Percentiles rank a stretch among this genome's conserved stretches.
Evolutionary conservation across 2,113 vertebrate species (phyloP).

Genomic region (Lophochroa leadbeateri): DNA sequence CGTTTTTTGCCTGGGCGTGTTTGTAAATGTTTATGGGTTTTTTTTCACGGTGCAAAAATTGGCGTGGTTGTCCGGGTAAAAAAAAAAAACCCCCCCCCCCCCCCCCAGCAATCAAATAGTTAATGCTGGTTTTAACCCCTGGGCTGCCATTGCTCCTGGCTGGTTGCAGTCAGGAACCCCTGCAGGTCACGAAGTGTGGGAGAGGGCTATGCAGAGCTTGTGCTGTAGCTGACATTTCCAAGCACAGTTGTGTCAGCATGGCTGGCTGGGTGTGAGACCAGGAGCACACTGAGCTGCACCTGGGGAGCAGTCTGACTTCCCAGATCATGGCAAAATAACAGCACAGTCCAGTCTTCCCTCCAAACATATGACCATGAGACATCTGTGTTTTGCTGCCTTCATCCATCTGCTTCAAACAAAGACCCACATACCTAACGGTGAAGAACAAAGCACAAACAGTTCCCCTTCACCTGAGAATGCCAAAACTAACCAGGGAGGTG

Average conservation of each 20-base stretch:
- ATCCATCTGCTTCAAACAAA: background rate
- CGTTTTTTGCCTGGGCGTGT: no score
- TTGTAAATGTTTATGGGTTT: no score
- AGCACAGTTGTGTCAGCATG: background rate
- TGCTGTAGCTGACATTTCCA: background rate
- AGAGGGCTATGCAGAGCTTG: background rate
- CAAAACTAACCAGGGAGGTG: background rate
- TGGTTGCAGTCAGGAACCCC: background rate
- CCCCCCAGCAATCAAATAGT: background rate
- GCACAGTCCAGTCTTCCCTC: background rate
- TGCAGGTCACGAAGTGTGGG: background rate
- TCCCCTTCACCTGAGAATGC: background rate
- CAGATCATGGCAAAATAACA: background rate
- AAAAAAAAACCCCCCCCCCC: background rate
- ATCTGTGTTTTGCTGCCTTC: background rate
- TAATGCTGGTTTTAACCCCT: background rate
- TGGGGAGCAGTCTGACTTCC: background rate
- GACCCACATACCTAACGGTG: background rate
- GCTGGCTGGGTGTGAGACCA: background rate
- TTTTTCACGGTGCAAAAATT: no score
- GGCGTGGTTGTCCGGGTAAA: background rate
- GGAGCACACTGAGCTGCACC: background rate
- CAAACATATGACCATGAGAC: rapidly evolving
- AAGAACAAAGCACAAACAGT: background rate
- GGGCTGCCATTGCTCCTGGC: background rate